Evolutionary conservation across 2,113 vertebrate species (phyloP), one percentile per base, ranked within the genome.

Genomic region (Chaetodon auriga): DNA sequence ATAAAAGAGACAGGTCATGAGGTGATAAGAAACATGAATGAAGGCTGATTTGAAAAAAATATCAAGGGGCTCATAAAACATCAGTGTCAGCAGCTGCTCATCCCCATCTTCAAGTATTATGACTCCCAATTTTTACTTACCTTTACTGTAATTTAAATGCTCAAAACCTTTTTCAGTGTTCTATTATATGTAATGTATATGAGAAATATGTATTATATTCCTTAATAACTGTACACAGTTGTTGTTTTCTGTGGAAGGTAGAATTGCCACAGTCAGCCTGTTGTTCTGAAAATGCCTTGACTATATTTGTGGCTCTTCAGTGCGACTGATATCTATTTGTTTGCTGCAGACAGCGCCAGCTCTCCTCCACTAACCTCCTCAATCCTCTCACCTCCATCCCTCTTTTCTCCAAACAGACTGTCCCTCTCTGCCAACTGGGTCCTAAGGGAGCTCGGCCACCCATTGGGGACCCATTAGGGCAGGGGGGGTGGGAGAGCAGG

Each of bases 391-490:
- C 54, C 72, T 76, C 75, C 69, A 84, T 89, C 91, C 38, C 60
- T 82, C 80, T 83, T 89, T 64, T 35, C 64, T 82, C 75, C 69
- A 60, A 75, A 78, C 69, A 82, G 75, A 81, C 81, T 81, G 79
- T 71, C 73, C 82, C 68, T 78, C 57, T 83, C 90, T 78, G 86
- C 93, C 93, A 90, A 94, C 54, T 90, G 92, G 93, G 92, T 94
- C 96, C 94, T 92, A 13, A 86, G 95, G 93, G 96, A 96, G 92
- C 73, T 91, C 53, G 93, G 94, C 94, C 95, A 87, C 89, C 91
- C 91, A 87, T 84, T 48, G 75, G 87, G 87, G 92, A 95, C 96
- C 95, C 95, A 97, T 97, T 96, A 96, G 61, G 43, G 91, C 89
- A 93, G 72, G 91, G 57, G 16, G 21, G 46, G 53, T 18, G 75